phyloP scores from a whole-genome alignment of 2,888 invertebrate species.

The Drosophila mayaguana region DNA sequence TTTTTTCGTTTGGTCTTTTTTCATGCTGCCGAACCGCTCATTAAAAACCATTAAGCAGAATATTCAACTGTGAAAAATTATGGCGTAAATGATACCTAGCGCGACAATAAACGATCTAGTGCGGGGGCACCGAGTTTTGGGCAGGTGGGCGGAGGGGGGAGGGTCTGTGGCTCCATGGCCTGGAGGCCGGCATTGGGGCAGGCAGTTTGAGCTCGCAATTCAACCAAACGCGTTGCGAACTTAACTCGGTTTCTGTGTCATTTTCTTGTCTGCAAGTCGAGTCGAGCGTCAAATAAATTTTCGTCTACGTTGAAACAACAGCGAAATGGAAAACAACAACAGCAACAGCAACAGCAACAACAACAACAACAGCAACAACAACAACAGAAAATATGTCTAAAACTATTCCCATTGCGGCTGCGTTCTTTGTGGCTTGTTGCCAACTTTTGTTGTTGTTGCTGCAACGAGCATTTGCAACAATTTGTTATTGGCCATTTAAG shows the following conservation, averaged over 20 bases:
- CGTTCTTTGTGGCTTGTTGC: constrained; percentile 47
- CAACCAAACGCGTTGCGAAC: constrained; percentile 62
- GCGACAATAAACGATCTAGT: constrained; percentile 57
- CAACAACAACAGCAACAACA: constrained; percentile 18
- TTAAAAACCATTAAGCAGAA: constrained; percentile 78
- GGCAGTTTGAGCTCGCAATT: constrained; percentile 55
- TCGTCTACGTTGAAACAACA: constrained; percentile 61
- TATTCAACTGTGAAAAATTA: constrained; percentile 77
- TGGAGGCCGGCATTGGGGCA: constrained; percentile 18
- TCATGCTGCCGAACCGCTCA: constrained; percentile 62
- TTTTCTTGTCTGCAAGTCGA: constrained; percentile 76
- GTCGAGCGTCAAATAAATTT: constrained; percentile 79
- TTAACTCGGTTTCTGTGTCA: constrained; percentile 80
- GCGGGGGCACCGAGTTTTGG: neutral
- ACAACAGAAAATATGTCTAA: constrained; percentile 25
- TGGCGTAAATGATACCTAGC: constrained; percentile 77
- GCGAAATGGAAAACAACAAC: constrained; percentile 49
- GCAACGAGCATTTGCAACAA: constrained; percentile 73
- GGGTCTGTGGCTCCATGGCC: constrained; percentile 1
- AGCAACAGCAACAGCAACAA: constrained; percentile 30
- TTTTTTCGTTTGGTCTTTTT: constrained; percentile 34
- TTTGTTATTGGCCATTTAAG: constrained; percentile 81
- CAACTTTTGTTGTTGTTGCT: constrained; percentile 21
- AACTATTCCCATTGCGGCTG: constrained; percentile 56
- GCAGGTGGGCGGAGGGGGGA: neutral